Conservation (phyloP, 2,797 vertebrate genomes). For the Platyrinchus mystaceus region DNA sequence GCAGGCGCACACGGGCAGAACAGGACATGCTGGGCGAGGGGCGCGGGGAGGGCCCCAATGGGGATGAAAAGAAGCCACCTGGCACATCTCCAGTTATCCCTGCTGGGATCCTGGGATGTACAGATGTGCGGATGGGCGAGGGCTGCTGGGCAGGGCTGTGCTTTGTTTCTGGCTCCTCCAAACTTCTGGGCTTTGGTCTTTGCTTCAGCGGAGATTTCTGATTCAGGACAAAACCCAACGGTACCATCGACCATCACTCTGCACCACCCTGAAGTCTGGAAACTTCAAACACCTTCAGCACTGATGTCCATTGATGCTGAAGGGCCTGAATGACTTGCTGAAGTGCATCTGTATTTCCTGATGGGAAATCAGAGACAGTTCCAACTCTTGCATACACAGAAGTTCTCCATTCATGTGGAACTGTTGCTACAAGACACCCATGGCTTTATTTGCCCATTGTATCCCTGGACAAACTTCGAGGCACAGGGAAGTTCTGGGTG, state of each 20-base stretch:
- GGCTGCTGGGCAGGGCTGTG: rapidly evolving
- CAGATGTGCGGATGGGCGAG: rapidly evolving
- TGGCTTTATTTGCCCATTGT: background rate
- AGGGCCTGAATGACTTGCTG: background rate
- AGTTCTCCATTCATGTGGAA: background rate
- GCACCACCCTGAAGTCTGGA: background rate
- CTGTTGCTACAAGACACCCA: background rate
- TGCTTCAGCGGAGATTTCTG: background rate
- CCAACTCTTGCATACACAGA: background rate
- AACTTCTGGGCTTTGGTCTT: background rate
- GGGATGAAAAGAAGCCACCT: background rate
- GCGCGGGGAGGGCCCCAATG: rapidly evolving
- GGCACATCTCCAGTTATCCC: background rate
- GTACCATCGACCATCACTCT: background rate
- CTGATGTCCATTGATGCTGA: rapidly evolving
- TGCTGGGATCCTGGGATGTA: background rate
- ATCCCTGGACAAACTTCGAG: background rate
- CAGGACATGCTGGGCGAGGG: background rate
- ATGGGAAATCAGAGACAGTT: background rate
- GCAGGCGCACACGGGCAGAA: rapidly evolving
- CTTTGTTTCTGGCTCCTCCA: background rate
- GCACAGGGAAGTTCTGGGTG: background rate
- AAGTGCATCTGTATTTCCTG: background rate
- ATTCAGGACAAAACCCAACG: background rate
- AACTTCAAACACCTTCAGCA: background rate